Conservation (phyloP, 2,888 invertebrate genomes). For the Drosophila mercatorum region DNA sequence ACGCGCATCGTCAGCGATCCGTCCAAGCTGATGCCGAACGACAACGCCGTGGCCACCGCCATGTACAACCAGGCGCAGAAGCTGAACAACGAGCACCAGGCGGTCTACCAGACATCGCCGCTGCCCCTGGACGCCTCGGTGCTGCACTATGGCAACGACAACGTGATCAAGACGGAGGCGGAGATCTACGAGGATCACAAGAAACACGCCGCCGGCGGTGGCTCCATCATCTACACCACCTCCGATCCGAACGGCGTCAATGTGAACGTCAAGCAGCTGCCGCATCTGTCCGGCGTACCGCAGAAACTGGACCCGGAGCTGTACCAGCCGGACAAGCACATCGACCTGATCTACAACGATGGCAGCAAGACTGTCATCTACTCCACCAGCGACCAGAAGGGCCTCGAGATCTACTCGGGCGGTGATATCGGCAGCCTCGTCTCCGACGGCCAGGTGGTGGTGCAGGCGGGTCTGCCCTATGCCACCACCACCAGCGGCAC, state of each 20-base stretch:
- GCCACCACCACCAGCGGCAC: conserved; percentile 80
- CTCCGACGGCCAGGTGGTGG: conserved; percentile 84
- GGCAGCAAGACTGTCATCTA: conserved; percentile 94
- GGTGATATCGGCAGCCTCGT: conserved; percentile 84
- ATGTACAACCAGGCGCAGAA: conserved; percentile 84
- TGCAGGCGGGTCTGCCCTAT: conserved; percentile 84
- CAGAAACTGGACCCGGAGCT: conserved; percentile 84
- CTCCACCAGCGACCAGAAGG: conserved; percentile 91
- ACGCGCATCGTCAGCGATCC: conserved; percentile 85
- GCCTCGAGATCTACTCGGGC: conserved; percentile 88
- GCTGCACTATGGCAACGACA: conserved; percentile 83
- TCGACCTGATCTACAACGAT: conserved; percentile 93
- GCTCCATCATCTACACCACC: conserved; percentile 85
- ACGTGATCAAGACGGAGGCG: conserved; percentile 83
- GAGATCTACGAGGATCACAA: conserved; percentile 84
- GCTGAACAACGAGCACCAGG: conserved; percentile 80
- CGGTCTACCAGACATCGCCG: conserved; percentile 84
- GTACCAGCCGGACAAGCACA: conserved; percentile 86
- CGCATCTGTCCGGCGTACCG: conserved; percentile 82
- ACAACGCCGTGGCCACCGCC: conserved; percentile 82
- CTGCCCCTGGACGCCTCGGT: conserved; percentile 84
- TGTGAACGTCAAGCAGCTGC: conserved; percentile 83
- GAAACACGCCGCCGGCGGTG: conserved; percentile 75
- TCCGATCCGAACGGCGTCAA: conserved; percentile 83
- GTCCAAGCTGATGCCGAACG: conserved; percentile 84